These are phyloP conservation scores for Lepeophtheirus salmonis DNA, from an alignment of 1,140 invertebrate genomes.

Conservation along the genomic window DNA sequence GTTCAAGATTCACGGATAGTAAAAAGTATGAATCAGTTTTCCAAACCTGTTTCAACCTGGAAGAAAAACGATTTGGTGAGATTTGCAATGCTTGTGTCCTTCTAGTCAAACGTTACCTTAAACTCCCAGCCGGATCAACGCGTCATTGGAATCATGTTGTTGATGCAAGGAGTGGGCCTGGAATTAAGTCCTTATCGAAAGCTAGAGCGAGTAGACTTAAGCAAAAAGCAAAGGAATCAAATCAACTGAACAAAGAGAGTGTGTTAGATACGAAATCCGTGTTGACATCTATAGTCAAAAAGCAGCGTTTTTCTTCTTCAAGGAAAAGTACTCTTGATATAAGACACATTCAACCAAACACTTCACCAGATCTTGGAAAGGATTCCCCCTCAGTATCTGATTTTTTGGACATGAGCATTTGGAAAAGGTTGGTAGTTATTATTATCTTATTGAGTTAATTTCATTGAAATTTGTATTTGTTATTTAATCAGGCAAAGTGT, in stretches of 20 bases:
- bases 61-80: slow-evolving; percentile 10
- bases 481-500: not conserved
- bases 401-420: not conserved
- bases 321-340: not conserved
- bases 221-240: not conserved
- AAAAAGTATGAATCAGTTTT: slow-evolving; percentile 9
- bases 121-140: slow-evolving; percentile 1
- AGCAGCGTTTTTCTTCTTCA: not conserved
- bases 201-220: not conserved
- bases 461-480: too few relatives aligned
- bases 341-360: not conserved
- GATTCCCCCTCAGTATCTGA: not conserved
- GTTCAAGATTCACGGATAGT: slow-evolving; percentile 18
- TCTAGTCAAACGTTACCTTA: slow-evolving; percentile 11
- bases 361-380: not conserved
- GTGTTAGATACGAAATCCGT: too few relatives aligned
- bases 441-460: too few relatives aligned
- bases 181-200: slow-evolving; percentile 90
- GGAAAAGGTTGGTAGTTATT: not conserved
- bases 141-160: slow-evolving; percentile 11
- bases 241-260: too few relatives aligned
- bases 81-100: slow-evolving; percentile 18
- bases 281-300: too few relatives aligned
- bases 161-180: slow-evolving; percentile 53
- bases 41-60: slow-evolving; percentile 5